phyloP scores from a whole-genome alignment of 2,797 vertebrate genomes.

The Cuculus canorus region DNA sequence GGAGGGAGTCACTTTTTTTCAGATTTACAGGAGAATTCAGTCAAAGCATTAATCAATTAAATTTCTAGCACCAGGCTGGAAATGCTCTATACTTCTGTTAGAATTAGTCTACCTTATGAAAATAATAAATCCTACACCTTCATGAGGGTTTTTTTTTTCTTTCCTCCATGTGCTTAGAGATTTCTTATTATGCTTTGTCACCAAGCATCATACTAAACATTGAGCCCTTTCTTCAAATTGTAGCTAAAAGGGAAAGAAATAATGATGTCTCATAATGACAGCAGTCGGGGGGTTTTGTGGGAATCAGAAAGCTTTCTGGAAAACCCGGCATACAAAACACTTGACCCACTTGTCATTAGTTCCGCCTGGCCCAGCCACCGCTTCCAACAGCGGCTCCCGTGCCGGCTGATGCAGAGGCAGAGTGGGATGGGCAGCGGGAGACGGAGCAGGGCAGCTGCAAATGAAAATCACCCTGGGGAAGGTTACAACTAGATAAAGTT shows the following conservation, averaged over 20 bases:
- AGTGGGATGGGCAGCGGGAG: slow-evolving; percentile 74
- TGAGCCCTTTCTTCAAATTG: not conserved
- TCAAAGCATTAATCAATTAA: slow-evolving; percentile 30
- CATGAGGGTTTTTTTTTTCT: not conserved
- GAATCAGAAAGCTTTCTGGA: slow-evolving; percentile 2
- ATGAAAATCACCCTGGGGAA: slow-evolving; percentile 82
- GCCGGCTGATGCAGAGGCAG: slow-evolving; percentile 37
- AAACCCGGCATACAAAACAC: not conserved
- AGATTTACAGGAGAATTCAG: slow-evolving; percentile 25
- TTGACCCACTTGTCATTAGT: slow-evolving; percentile 6
- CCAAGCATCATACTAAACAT: not conserved
- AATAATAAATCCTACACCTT: slow-evolving; percentile 65
- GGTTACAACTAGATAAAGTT: slow-evolving; percentile 87
- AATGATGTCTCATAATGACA: slow-evolving; percentile 31
- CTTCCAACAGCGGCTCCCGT: slow-evolving; percentile 19
- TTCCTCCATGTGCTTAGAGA: not conserved
- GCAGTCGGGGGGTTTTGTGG: not conserved
- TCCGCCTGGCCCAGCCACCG: slow-evolving; percentile 6
- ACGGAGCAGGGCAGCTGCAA: slow-evolving; percentile 83
- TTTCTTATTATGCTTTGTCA: not conserved
- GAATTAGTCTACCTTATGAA: slow-evolving; percentile 52
- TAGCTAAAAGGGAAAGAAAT: slow-evolving; percentile 25
- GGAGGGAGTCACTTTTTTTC: not conserved
- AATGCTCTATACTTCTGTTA: not conserved
- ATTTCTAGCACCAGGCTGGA: slow-evolving; percentile 17